Conservation (phyloP, 2,113 vertebrate genomes). For the Natator depressus region DNA sequence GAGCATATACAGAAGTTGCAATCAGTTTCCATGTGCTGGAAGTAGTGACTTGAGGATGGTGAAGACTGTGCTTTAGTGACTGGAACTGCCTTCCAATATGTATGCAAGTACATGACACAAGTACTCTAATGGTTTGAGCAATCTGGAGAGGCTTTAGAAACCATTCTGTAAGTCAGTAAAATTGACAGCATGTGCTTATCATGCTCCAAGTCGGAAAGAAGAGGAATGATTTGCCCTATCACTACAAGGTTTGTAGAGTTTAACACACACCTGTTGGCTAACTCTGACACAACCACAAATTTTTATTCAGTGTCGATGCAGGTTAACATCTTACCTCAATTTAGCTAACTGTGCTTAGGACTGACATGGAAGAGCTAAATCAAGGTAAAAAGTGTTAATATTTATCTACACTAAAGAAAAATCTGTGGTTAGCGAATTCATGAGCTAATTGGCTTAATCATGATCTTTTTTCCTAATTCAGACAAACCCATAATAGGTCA, state of each 20-base stretch:
- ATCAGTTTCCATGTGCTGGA: neutral
- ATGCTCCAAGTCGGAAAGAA: neutral
- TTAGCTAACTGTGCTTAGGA: neutral
- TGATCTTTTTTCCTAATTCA: neutral
- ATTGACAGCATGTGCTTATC: neutral
- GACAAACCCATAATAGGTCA: neutral
- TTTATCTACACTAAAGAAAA: neutral
- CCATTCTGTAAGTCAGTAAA: neutral
- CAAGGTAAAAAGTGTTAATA: neutral
- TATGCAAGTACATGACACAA: accelerated
- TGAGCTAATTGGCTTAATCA: neutral
- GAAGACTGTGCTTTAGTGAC: neutral
- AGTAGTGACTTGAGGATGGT: neutral
- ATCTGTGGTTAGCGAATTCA: neutral
- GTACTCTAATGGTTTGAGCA: neutral
- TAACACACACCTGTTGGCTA: neutral
- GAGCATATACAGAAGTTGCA: neutral
- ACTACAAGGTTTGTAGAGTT: neutral
- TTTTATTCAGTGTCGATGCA: neutral
- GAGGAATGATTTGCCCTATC: neutral
- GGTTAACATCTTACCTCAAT: neutral
- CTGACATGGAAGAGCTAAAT: neutral
- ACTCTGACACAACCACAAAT: neutral
- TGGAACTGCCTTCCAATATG: neutral
- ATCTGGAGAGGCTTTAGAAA: neutral